Evolutionary conservation across 2,113 vertebrate genomes (phyloP).

Genomic region (Pongo pygmaeus): DNA sequence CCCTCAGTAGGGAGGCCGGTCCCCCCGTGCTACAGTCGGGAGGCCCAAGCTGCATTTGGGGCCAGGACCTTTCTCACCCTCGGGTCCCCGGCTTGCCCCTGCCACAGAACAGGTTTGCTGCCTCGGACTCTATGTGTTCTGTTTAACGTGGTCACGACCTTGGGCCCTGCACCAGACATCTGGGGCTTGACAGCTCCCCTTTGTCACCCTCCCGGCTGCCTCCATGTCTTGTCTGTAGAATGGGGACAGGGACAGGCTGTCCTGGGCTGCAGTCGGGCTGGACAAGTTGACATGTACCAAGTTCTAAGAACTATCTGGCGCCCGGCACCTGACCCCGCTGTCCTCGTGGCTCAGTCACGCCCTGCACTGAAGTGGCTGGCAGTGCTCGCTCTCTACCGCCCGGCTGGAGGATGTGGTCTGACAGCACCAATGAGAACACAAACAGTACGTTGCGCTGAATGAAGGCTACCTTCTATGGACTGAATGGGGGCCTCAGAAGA

Average conservation of each 20-base stretch:
- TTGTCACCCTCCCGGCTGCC: too few relatives aligned
- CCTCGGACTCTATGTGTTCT: too few relatives aligned
- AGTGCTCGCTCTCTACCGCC: not conserved
- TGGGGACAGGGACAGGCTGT: not conserved
- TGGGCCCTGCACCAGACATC: not conserved
- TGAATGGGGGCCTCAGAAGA: not conserved
- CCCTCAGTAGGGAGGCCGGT: not conserved
- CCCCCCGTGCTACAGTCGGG: not conserved
- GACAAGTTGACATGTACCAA: accelerated
- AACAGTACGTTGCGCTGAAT: too few relatives aligned
- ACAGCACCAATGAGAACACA: not conserved
- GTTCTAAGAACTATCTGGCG: not conserved
- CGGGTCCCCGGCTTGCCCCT: not conserved
- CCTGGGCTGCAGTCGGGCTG: not conserved
- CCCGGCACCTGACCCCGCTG: not conserved
- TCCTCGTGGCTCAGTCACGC: accelerated
- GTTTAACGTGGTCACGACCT: accelerated
- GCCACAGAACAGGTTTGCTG: accelerated
- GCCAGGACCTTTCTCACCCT: not conserved
- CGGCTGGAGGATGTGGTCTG: not conserved
- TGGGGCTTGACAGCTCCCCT: not conserved
- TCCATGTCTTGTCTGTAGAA: too few relatives aligned
- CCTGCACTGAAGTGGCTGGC: not conserved
- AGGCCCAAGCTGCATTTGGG: not conserved
- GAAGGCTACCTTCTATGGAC: not conserved